Percentiles rank a stretch among this genome's conserved stretches.
phyloP scores from a whole-genome alignment of 2,113 vertebrate species.

The Phyllostomus discolor region DNA sequence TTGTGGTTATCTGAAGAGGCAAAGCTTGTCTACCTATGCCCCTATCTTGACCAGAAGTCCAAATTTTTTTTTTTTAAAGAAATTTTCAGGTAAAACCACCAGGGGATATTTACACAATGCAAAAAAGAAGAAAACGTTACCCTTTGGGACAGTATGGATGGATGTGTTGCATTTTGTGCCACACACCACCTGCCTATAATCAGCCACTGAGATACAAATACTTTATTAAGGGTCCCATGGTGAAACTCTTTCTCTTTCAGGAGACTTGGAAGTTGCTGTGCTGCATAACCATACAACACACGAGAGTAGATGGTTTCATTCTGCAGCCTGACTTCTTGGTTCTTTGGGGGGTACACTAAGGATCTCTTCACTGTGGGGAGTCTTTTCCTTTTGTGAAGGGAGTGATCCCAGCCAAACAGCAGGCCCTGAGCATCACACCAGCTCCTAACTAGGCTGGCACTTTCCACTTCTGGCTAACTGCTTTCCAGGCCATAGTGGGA shows the following conservation, averaged over 20 bases:
- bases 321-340: constrained; percentile 91
- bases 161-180: constrained; percentile 98
- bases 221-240: constrained; percentile 95
- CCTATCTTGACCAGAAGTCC: no score
- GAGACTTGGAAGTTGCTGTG: constrained; percentile 91
- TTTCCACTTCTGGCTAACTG: constrained; percentile 99
- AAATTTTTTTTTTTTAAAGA: no score
- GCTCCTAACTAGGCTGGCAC: constrained; percentile 77
- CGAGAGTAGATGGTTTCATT: constrained; percentile 87
- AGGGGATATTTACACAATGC: no score
- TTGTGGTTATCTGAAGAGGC: no score
- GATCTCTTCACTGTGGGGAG: constrained; percentile 88
- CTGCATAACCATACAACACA: constrained; percentile 90
- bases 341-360: constrained; percentile 92
- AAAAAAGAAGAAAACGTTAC: no score
- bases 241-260: constrained; percentile 95
- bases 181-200: constrained; percentile 97
- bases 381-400: constrained; percentile 81
- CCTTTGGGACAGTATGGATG: no score
- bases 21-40: no score
- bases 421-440: constrained; percentile 76
- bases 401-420: constrained; percentile 83
- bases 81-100: no score
- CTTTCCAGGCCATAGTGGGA: constrained; percentile 95
- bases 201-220: constrained; percentile 98